Conservation (phyloP, 2,797 vertebrate species). For the Acanthornis magna region DNA sequence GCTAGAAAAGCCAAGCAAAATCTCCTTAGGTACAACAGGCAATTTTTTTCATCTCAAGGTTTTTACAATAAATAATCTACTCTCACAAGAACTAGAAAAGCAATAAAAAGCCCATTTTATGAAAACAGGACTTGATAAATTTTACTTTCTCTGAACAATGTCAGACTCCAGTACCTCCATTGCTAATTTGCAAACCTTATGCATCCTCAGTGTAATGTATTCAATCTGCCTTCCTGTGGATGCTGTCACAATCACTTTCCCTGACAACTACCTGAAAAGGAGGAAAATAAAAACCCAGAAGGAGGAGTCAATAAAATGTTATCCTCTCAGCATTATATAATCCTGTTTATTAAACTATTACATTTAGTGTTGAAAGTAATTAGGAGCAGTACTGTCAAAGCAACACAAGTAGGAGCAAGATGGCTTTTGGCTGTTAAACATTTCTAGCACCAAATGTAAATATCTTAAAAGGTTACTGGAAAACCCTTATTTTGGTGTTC, state of each 20-base stretch:
- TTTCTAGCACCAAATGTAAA: not conserved
- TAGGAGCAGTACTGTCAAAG: not conserved
- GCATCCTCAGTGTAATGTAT: accelerated
- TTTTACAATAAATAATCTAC: not conserved
- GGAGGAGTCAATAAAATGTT: not conserved
- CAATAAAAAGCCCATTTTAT: not conserved
- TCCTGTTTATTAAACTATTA: not conserved
- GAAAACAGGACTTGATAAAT: not conserved
- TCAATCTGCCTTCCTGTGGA: not conserved
- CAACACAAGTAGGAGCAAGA: not conserved
- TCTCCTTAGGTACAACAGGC: not conserved
- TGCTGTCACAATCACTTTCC: not conserved
- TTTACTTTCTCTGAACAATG: not conserved
- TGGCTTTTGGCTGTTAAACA: not conserved
- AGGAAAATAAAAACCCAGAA: not conserved
- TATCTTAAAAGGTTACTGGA: not conserved
- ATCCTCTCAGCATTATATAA: not conserved
- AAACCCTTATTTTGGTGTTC: not conserved
- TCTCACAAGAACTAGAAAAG: not conserved
- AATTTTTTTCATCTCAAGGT: not conserved
- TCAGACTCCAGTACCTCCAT: not conserved
- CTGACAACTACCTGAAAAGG: not conserved
- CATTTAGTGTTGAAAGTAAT: not conserved
- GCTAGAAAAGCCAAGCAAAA: not conserved
- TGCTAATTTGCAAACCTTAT: not conserved